Conservation (phyloP, 2,888 invertebrate genomes). For the Hipparchia semele region DNA sequence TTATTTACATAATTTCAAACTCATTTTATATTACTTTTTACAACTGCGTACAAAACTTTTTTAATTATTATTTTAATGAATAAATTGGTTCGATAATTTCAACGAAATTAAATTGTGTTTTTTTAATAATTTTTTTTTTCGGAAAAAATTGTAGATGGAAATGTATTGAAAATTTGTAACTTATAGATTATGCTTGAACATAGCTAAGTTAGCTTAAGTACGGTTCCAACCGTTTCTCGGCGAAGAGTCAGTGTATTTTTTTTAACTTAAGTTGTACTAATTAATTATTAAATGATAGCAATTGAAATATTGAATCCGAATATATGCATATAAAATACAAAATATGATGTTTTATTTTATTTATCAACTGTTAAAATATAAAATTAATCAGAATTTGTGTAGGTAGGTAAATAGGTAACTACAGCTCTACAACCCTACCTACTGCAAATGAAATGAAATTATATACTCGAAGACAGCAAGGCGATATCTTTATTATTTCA, state of each 20-base stretch:
- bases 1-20: not conserved
- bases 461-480: no score
- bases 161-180: slow-evolving; percentile 77
- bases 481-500: no score
- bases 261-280: slow-evolving; percentile 77
- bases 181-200: slow-evolving; percentile 78
- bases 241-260: slow-evolving; percentile 78
- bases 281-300: slow-evolving; percentile 72
- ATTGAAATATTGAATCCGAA: slow-evolving; percentile 81
- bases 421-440: no score
- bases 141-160: slow-evolving; percentile 52
- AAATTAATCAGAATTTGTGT: not conserved
- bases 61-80: slow-evolving; percentile 20
- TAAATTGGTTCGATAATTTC: slow-evolving; percentile 17
- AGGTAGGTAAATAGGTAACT: no score
- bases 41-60: slow-evolving; percentile 23
- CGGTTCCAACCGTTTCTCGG: slow-evolving; percentile 60
- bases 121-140: slow-evolving; percentile 40
- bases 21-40: slow-evolving; percentile 18
- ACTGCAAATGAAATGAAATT: no score
- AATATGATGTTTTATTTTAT: slow-evolving; percentile 33
- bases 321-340: slow-evolving; percentile 78
- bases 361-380: not conserved
- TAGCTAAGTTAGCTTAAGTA: slow-evolving; percentile 74
- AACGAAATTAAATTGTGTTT: slow-evolving; percentile 25